A percentile compares a stretch with the other conserved stretches of the same genome.
These are phyloP conservation scores for Columbina picui DNA, from an alignment of 2,113 vertebrate genomes.

Conservation along the genomic window DNA sequence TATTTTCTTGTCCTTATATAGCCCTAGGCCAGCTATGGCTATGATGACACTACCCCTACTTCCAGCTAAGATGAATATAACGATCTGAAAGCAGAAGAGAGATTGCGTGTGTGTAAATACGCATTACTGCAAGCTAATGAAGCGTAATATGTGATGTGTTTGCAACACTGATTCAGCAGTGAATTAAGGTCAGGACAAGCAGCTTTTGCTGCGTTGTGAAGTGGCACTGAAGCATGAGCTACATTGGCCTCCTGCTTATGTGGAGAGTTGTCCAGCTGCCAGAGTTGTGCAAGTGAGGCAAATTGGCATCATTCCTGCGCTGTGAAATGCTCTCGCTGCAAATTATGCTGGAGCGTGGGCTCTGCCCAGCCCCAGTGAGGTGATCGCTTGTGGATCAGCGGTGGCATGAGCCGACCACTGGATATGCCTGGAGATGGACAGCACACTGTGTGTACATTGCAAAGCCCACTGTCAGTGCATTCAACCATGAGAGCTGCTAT, in stretches of 20 bases:
- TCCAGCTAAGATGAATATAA: background rate
- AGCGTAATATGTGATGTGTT: background rate
- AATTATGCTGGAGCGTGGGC: background rate
- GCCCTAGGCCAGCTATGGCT: background rate
- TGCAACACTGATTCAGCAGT: background rate
- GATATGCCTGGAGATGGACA: accelerated
- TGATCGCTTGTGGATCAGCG: background rate
- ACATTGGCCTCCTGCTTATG: background rate
- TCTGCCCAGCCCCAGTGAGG: background rate
- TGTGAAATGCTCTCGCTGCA: background rate
- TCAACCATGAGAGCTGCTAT: background rate
- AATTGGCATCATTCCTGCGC: background rate
- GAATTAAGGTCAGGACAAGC: background rate
- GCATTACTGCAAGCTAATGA: background rate
- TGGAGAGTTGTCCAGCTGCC: background rate
- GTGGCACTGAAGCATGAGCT: background rate
- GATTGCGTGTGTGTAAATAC: background rate
- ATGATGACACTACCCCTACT: accelerated
- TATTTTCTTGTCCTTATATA: background rate
- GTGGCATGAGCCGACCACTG: background rate
- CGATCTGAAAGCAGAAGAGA: background rate
- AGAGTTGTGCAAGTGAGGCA: background rate
- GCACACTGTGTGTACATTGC: background rate
- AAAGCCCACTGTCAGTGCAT: accelerated
- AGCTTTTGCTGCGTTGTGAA: background rate